Conservation (phyloP, 2,888 invertebrate species). For the Copidosoma aretas region DNA sequence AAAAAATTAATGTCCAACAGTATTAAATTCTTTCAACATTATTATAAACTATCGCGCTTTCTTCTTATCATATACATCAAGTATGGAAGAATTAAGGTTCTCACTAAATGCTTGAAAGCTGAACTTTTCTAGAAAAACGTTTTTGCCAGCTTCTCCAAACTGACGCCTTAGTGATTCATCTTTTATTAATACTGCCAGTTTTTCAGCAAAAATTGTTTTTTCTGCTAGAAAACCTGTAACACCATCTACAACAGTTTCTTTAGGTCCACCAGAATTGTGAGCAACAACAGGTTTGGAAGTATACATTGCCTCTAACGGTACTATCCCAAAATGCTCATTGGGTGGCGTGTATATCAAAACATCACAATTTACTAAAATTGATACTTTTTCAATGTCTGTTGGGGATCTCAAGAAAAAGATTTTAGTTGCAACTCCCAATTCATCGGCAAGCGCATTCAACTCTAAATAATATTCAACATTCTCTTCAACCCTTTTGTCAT, state of each 20-base stretch:
- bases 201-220: slow-evolving; percentile 76
- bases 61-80: slow-evolving; percentile 46
- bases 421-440: slow-evolving; percentile 73
- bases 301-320: slow-evolving; percentile 98
- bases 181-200: slow-evolving; percentile 74
- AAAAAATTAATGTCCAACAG: slow-evolving; percentile 19
- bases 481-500: slow-evolving; percentile 85
- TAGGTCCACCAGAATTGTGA: slow-evolving; percentile 93
- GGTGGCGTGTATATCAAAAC: slow-evolving; percentile 94
- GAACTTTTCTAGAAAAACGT: slow-evolving; percentile 79
- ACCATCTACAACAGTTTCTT: slow-evolving; percentile 85
- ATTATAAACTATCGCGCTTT: slow-evolving; percentile 27
- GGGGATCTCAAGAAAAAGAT: slow-evolving; percentile 88
- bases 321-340: slow-evolving; percentile 99
- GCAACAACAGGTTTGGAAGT: slow-evolving; percentile 92
- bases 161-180: slow-evolving; percentile 68
- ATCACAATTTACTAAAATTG: slow-evolving; percentile 77
- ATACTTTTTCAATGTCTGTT: slow-evolving; percentile 82
- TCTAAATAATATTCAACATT: slow-evolving; percentile 87
- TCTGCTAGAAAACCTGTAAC: slow-evolving; percentile 83
- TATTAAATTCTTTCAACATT: slow-evolving; percentile 9
- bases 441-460: slow-evolving; percentile 71
- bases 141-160: slow-evolving; percentile 79
- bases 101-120: slow-evolving; percentile 82
- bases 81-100: slow-evolving; percentile 67